Percentiles rank a stretch among this genome's conserved stretches.
phyloP scores from a whole-genome alignment of 2,113 vertebrate species.

The Helogale parvula region DNA sequence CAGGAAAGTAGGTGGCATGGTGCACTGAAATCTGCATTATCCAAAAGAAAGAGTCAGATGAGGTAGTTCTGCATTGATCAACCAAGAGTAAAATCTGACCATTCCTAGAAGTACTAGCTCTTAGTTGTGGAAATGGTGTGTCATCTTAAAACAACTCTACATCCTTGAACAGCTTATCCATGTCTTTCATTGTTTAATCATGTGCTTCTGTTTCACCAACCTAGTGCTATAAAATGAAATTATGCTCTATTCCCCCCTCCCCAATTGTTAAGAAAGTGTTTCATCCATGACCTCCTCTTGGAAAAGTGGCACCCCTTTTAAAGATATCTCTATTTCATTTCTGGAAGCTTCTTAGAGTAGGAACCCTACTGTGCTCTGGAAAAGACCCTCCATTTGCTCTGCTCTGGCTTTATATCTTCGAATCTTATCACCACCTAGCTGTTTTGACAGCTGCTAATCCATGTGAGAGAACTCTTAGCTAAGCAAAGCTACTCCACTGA shows the following conservation, averaged over 20 bases:
- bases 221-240: not conserved
- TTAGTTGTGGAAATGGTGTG: not conserved
- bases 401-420: not conserved
- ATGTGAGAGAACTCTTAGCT: not conserved
- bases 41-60: not conserved
- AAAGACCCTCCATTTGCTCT: not conserved
- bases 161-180: not conserved
- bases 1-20: not conserved
- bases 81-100: not conserved
- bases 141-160: not conserved
- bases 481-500: not conserved
- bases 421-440: not conserved
- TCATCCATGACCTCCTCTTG: not conserved
- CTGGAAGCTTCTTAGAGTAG: not conserved
- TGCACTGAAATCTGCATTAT: not conserved
- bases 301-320: not conserved
- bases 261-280: not conserved
- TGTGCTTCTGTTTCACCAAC: not conserved
- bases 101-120: not conserved
- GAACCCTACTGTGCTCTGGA: not conserved
- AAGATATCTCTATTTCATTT: not conserved
- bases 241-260: not conserved
- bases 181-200: not conserved
- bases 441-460: not conserved
- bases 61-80: not conserved